Evolutionary conservation across 2,113 vertebrate genomes (phyloP), one percentile per base, ranked within the genome.

Genomic region (Amphiprion ocellaris): DNA sequence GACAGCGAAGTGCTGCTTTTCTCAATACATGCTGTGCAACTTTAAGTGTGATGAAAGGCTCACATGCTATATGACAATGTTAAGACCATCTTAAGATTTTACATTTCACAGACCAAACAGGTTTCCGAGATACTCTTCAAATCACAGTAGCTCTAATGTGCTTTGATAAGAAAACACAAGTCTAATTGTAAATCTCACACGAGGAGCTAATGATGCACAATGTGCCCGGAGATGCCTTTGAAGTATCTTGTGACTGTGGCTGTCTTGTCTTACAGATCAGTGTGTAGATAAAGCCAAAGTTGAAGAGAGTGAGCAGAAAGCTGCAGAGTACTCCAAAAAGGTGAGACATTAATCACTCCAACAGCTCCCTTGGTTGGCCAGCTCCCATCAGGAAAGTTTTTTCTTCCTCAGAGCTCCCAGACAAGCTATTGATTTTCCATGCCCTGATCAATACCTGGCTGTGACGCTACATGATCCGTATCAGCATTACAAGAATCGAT

Each of bases 281-380:
- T 97, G 96, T 89, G 98, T 99, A 87, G 96, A 99, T 90, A 99
- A 99, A 93, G 95, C 96, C 79, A 98, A 97, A 92, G 96, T 99
- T 75, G 97, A 99, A 70, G 98, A 98, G 92, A 99, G 97, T 86
- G 98, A 98, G 82, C 95, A 96, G 91, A 99, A 96, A 91, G 98
- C 98, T 65, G 82, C 91, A 4, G 98, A 99, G 83, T 98, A 95
- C 94, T 99, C 97, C 73, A 99, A 96, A 93, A 99, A 99, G 96
- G 98, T 99, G 93, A 96, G 93, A 86, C 90, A 91, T 92, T 91
- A 49, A 82, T 92, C 79, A 90, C 84, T 87, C 70, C 16, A 71
- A 63, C 82, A 75, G 60, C 65, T 41, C 82, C 77, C 53, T 87
- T 71, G 84, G 82, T 90, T 86, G 86, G 92, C 89, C 70, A 60